Conservation (phyloP, 2,888 invertebrate species). For the Morpho helenor region DNA sequence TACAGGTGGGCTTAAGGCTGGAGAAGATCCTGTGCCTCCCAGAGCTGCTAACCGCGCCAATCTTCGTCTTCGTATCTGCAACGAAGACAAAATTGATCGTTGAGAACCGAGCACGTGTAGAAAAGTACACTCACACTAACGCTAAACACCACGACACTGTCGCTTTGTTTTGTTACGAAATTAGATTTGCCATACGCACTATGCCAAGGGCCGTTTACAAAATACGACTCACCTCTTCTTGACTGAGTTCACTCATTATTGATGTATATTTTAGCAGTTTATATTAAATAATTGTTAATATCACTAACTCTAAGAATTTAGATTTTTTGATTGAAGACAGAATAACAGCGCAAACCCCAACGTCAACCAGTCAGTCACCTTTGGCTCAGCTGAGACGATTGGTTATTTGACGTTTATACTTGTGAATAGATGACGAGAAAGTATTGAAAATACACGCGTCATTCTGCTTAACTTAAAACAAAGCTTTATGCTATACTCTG, state of each 20-base stretch:
- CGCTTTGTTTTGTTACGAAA: conserved; percentile 79
- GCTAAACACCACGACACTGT: conserved; percentile 58
- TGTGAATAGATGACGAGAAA: conserved; percentile 64
- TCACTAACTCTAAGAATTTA: conserved; percentile 49
- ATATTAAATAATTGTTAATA: conserved; percentile 14
- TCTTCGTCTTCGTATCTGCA: conserved; percentile 87
- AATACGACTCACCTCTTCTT: conserved; percentile 88
- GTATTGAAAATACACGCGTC: conserved; percentile 77
- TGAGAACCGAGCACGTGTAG: conserved; percentile 47
- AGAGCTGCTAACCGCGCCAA: conserved; percentile 85
- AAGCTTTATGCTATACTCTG: not conserved
- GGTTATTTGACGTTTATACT: conserved; percentile 62
- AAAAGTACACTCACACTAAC: conserved; percentile 44
- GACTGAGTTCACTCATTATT: conserved; percentile 90
- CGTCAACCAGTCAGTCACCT: conserved; percentile 75
- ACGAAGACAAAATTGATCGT: conserved; percentile 42
- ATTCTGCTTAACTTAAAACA: conserved; percentile 40
- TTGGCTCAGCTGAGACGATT: conserved; percentile 63
- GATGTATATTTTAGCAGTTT: conserved; percentile 39
- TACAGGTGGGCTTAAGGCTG: conserved; percentile 71
- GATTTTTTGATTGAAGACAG: conserved; percentile 49
- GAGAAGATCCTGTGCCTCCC: conserved; percentile 70
- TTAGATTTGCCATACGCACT: conserved; percentile 73
- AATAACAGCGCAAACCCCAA: conserved; percentile 62
- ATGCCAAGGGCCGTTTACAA: conserved; percentile 63